Percentiles rank a stretch among this genome's conserved stretches.
Conservation (phyloP, 2,888 invertebrate species). For the Lycaena phlaeas region DNA sequence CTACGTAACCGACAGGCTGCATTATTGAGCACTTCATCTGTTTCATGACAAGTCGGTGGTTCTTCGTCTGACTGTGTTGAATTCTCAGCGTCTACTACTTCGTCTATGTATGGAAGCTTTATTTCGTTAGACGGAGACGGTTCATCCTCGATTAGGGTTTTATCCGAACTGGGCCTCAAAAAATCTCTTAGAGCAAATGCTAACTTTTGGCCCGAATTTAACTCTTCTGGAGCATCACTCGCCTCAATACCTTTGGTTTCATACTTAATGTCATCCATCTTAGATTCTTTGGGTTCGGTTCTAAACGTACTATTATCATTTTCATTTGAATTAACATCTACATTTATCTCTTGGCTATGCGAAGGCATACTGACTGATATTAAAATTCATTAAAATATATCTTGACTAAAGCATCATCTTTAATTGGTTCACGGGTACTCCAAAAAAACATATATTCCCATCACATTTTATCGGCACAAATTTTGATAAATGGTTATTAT, state of each 20-base stretch:
- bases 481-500: conserved; percentile 33
- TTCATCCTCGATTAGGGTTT: conserved; percentile 28
- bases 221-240: conserved; percentile 34
- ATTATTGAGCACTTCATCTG: conserved; percentile 54
- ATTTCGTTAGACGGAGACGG: conserved; percentile 37
- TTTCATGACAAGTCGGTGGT: conserved; percentile 36
- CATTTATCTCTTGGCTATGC: conserved; percentile 53
- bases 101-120: conserved; percentile 53
- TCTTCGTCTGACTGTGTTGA: conserved; percentile 47
- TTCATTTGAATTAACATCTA: conserved; percentile 52
- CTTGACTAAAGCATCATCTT: conserved; percentile 10
- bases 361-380: conserved; percentile 51
- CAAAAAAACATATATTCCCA: conserved; percentile 19
- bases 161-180: conserved; percentile 35
- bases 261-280: conserved; percentile 33
- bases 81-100: conserved; percentile 37
- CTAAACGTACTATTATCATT: conserved; percentile 34
- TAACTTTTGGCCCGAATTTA: conserved; percentile 46
- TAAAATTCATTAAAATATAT: conserved; percentile 12
- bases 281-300: conserved; percentile 36
- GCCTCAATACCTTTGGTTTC: conserved; percentile 29
- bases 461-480: conserved; percentile 39
- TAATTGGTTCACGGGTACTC: conserved; percentile 5
- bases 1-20: conserved; percentile 62
- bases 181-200: conserved; percentile 57